phyloP scores from a whole-genome alignment of 2,888 invertebrate species.

The Hydrotaea diabolus region DNA sequence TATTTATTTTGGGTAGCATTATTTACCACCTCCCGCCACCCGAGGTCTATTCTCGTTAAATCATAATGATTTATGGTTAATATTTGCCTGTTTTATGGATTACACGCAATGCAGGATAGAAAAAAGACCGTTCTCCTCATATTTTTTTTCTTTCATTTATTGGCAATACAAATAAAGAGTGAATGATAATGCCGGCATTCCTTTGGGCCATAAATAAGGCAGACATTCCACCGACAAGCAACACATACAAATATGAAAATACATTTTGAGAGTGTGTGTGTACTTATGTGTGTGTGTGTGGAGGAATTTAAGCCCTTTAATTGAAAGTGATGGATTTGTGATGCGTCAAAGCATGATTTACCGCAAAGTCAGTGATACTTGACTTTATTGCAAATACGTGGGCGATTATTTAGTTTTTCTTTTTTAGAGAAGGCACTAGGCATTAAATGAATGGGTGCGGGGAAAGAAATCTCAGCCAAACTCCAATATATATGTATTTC shows the following conservation, averaged over 20 bases:
- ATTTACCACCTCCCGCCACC: background rate
- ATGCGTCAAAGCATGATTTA: background rate
- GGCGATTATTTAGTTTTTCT: background rate
- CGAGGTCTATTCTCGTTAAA: background rate
- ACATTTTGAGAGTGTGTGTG: too few species aligned
- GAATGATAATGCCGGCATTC: background rate
- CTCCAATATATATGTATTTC: too few species aligned
- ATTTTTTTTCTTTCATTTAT: background rate
- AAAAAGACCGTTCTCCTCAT: too few species aligned
- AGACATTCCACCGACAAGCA: background rate
- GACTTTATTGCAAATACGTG: slow-evolving; percentile 1
- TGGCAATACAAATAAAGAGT: background rate
- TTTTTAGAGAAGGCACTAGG: too few species aligned
- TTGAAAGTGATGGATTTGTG: slow-evolving; percentile 22
- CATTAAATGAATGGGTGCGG: too few species aligned
- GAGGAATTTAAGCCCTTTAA: slow-evolving; percentile 5
- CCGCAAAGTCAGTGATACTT: background rate
- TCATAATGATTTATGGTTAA: slow-evolving; percentile 17
- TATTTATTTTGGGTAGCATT: background rate
- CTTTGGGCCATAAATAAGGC: slow-evolving; percentile 1
- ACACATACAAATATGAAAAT: background rate
- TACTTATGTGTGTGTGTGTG: background rate
- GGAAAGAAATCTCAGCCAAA: too few species aligned
- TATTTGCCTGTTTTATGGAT: slow-evolving; percentile 12
- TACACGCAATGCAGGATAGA: slow-evolving; percentile 13